Conservation (phyloP, 2,888 invertebrate species). For the Agriopis aurantiaria region DNA sequence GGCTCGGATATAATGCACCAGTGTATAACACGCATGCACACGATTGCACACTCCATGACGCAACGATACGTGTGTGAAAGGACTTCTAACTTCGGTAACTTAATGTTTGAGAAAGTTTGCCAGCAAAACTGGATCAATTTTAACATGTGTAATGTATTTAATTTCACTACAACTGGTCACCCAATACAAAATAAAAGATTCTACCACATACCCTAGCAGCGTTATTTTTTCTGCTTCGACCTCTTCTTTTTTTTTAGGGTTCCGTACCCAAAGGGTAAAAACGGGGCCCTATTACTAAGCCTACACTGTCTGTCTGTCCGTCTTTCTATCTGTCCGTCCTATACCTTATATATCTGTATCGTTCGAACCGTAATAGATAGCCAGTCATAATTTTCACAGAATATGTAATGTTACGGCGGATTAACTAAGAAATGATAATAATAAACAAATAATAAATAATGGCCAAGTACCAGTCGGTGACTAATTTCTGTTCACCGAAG, state of each 20-base stretch:
- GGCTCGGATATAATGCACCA: background rate
- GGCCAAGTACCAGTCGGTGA: too few relatives aligned
- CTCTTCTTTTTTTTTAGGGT: background rate
- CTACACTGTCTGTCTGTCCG: too few relatives aligned
- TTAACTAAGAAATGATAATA: too few relatives aligned
- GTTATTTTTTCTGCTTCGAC: background rate
- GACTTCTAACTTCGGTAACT: constrained; percentile 31
- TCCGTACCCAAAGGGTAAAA: too few relatives aligned
- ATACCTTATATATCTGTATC: too few relatives aligned
- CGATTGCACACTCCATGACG: constrained; percentile 45
- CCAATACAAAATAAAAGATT: background rate
- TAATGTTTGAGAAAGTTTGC: constrained; percentile 26
- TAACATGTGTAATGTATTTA: background rate
- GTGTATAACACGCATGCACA: constrained; percentile 33
- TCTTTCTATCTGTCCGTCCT: too few relatives aligned
- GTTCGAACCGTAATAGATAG: too few relatives aligned
- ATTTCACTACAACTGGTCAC: background rate
- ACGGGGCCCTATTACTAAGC: too few relatives aligned
- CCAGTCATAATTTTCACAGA: too few relatives aligned
- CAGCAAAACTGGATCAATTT: constrained; percentile 4
- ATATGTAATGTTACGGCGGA: too few relatives aligned
- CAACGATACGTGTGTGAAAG: constrained; percentile 48
- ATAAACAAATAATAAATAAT: too few relatives aligned
- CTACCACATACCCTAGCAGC: background rate
- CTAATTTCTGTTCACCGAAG: too few relatives aligned